Evolutionary conservation across 2,888 invertebrate genomes (phyloP).

Genomic region (Platycnemis pennipes): DNA sequence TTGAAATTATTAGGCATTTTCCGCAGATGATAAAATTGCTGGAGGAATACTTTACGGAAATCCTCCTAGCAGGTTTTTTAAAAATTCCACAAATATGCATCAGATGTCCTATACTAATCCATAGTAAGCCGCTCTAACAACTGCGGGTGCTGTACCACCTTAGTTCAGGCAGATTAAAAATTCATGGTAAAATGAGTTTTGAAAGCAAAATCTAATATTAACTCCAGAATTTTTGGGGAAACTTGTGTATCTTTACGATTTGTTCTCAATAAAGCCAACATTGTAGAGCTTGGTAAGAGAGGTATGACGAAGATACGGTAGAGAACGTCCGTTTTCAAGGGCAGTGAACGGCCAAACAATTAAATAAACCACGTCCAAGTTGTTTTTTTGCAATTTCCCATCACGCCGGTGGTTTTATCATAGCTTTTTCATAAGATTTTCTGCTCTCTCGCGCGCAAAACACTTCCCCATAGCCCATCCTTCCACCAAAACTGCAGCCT

Average conservation of each 20-base stretch:
- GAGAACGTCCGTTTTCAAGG: not conserved
- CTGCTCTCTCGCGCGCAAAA: slow-evolving; percentile 55
- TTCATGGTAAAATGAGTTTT: not conserved
- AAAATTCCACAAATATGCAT: no score
- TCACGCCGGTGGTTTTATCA: slow-evolving; percentile 33
- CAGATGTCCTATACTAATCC: no score
- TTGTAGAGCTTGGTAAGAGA: not conserved
- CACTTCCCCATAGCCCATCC: slow-evolving; percentile 43
- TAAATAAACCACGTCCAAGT: not conserved
- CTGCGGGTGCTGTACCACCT: no score
- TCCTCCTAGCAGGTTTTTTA: no score
- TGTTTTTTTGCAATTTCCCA: slow-evolving; percentile 40
- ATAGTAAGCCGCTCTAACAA: no score
- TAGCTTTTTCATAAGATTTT: slow-evolving; percentile 50
- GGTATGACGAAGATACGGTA: not conserved
- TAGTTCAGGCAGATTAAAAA: no score
- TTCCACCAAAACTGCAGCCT: not conserved
- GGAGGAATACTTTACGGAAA: no score
- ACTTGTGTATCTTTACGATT: not conserved
- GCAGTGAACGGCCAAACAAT: not conserved
- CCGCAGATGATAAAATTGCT: no score
- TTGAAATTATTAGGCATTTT: no score
- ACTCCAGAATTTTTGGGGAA: not conserved
- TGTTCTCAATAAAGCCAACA: not conserved
- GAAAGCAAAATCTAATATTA: not conserved